These are phyloP conservation scores for Drosophila affinis DNA, from an alignment of 2,888 invertebrate species.

Conservation along the genomic window DNA sequence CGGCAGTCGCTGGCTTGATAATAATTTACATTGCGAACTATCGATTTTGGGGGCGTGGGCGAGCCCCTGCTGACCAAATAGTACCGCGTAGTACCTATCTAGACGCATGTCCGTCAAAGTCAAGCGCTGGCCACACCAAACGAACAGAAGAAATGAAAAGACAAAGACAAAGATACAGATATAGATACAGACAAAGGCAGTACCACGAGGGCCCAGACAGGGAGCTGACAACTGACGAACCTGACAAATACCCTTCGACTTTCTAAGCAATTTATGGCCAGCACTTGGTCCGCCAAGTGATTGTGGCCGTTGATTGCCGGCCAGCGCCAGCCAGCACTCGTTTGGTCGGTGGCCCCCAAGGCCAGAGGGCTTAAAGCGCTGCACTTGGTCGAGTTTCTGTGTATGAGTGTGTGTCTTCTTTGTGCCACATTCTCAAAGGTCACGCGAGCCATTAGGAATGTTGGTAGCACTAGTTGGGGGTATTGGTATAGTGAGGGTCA, in stretches of 20 bases:
- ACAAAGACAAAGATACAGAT: conserved; percentile 12
- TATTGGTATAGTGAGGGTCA: conserved; percentile 8
- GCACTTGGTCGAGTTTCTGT: conserved; percentile 23
- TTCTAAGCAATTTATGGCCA: conserved; percentile 74
- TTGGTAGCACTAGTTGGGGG: conserved; percentile 9
- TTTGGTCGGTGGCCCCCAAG: conserved; percentile 58
- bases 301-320: conserved; percentile 68
- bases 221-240: conserved; percentile 62
- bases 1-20: conserved; percentile 47
- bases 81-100: conserved; percentile 47
- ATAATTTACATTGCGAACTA: conserved; percentile 76
- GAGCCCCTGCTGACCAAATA: conserved; percentile 30
- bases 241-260: conserved; percentile 79
- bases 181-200: conserved; percentile 31
- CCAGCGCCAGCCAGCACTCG: conserved; percentile 48
- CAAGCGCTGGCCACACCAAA: conserved; percentile 35
- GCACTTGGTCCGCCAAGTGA: conserved; percentile 65
- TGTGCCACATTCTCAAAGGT: conserved; percentile 68
- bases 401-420: conserved; percentile 18
- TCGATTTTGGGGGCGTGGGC: conserved; percentile 57
- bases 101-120: conserved; percentile 77
- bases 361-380: conserved; percentile 66
- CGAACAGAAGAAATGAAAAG: conserved; percentile 9
- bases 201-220: conserved; percentile 29
- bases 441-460: conserved; percentile 43